These are phyloP conservation scores for Podotricha telesiphe DNA, from an alignment of 2,888 invertebrate genomes.

Conservation along the genomic window DNA sequence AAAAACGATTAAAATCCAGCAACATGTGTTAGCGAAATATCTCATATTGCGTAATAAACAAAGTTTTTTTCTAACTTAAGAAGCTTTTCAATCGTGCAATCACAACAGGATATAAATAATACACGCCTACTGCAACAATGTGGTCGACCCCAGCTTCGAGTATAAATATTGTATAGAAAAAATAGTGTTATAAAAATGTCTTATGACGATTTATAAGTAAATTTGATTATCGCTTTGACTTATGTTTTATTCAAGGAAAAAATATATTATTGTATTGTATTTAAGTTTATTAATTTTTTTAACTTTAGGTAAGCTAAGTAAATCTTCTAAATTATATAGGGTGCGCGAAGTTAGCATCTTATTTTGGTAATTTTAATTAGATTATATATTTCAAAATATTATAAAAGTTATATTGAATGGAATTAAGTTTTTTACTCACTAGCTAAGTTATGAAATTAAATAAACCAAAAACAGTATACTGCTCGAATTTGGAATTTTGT, in stretches of 20 bases:
- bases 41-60: constrained; percentile 14
- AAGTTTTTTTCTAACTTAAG: constrained; percentile 30
- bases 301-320: too few relatives aligned
- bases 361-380: too few relatives aligned
- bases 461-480: too few relatives aligned
- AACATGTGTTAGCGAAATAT: constrained; percentile 13
- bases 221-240: background rate
- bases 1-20: background rate
- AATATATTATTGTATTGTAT: background rate
- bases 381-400: too few relatives aligned
- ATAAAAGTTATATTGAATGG: too few relatives aligned
- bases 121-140: constrained; percentile 65
- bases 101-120: constrained; percentile 75
- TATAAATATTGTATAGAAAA: background rate
- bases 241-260: background rate
- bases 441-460: too few relatives aligned
- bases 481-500: too few relatives aligned
- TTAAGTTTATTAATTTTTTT: background rate
- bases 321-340: too few relatives aligned
- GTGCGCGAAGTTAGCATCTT: too few relatives aligned
- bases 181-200: background rate
- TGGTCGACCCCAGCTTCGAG: constrained; percentile 22
- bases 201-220: constrained; percentile 17
- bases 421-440: too few relatives aligned
- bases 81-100: constrained; percentile 51